A percentile compares a stretch with the other conserved stretches of the same genome.
Conservation (phyloP, 2,797 vertebrate species). For the Odontamblyopus rebecca region DNA sequence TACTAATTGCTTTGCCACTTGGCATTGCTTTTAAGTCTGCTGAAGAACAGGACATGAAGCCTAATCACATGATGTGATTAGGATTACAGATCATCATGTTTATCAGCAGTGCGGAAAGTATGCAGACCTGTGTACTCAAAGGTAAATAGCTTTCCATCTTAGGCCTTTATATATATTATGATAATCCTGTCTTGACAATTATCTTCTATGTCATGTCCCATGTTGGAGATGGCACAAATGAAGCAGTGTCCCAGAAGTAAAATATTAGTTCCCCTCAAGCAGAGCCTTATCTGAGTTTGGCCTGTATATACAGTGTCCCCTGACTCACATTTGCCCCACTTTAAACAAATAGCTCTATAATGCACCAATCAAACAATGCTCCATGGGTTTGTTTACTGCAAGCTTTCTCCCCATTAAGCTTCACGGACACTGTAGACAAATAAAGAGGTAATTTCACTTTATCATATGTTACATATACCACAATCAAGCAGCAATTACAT, state of each 20-base stretch:
- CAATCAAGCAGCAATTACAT: conserved; percentile 83
- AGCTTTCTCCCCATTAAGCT: conserved; percentile 73
- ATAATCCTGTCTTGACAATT: neutral
- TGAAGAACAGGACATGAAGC: conserved; percentile 55
- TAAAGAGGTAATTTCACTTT: conserved; percentile 76
- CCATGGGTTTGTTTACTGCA: conserved; percentile 71
- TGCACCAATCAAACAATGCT: conserved; percentile 68
- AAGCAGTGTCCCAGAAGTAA: conserved; percentile 60
- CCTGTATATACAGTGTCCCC: conserved; percentile 66
- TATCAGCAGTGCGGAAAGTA: neutral
- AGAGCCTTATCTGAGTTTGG: conserved; percentile 67
- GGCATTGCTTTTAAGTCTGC: conserved; percentile 63
- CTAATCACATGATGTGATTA: conserved; percentile 8
- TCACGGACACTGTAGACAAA: conserved; percentile 74
- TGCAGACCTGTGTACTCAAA: conserved; percentile 23
- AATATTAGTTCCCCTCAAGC: conserved; percentile 61
- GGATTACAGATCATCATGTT: conserved; percentile 53
- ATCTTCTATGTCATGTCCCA: conserved; percentile 41
- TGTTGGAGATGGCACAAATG: conserved; percentile 66
- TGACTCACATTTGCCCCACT: conserved; percentile 74
- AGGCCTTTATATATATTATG: neutral
- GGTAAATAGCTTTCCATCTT: conserved; percentile 28
- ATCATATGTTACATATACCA: conserved; percentile 76
- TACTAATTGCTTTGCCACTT: conserved; percentile 73
- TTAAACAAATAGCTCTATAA: conserved; percentile 74